phyloP scores from a whole-genome alignment of 1,140 invertebrate genomes.

The Arctopsyche grandis region DNA sequence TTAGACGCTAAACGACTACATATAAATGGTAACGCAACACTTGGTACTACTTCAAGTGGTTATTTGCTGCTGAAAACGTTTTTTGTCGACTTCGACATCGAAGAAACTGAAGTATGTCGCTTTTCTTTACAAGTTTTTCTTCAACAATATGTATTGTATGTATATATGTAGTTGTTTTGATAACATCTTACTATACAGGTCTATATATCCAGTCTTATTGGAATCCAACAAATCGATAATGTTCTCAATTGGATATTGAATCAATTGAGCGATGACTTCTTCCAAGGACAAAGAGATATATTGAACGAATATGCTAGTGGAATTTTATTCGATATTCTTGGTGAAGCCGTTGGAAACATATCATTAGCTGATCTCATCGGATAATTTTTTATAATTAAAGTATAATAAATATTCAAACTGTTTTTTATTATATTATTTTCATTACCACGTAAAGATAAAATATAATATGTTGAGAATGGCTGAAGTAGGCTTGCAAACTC shows the following conservation, averaged over 20 bases:
- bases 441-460: no score
- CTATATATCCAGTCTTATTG: constrained; percentile 27
- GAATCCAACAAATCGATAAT: constrained; percentile 19
- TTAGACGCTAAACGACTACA: constrained; percentile 5
- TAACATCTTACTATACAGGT: constrained; percentile 28
- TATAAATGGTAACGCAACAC: constrained; percentile 29
- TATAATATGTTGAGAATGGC: no score
- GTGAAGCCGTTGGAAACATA: constrained; percentile 37
- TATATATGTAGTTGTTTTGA: no score
- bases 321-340: constrained; percentile 43
- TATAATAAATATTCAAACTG: no score
- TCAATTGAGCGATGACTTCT: constrained; percentile 46
- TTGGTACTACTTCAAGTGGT: constrained; percentile 20
- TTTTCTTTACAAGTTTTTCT: not conserved
- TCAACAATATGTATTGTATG: no score
- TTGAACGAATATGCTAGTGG: constrained; percentile 14
- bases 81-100: constrained; percentile 41
- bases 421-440: no score
- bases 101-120: constrained; percentile 29
- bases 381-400: not conserved
- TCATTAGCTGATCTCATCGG: constrained; percentile 43
- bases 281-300: constrained; percentile 45
- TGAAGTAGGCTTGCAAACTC: no score
- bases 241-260: constrained; percentile 41
- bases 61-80: constrained; percentile 35